Percentiles rank a stretch among this genome's conserved stretches.
phyloP scores from a whole-genome alignment of 2,888 invertebrate genomes.

The Agriotes lineatus region DNA sequence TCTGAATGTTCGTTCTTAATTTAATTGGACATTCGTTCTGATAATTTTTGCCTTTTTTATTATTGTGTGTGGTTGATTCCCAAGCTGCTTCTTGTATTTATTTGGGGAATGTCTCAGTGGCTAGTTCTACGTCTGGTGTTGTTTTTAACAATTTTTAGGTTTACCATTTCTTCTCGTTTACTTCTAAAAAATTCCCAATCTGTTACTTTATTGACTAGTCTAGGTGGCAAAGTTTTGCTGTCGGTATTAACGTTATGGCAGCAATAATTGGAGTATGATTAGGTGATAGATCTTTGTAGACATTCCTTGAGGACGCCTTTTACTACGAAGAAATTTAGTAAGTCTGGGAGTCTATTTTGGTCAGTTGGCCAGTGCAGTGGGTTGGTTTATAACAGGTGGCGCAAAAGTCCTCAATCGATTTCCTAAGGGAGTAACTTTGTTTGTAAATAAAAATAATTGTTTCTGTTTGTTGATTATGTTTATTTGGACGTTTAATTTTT shows the following conservation, averaged over 20 bases:
- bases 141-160: conserved; percentile 1
- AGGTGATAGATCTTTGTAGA: conserved; percentile 35
- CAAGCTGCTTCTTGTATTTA: conserved; percentile 15
- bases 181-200: conserved; percentile 5
- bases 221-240: neutral
- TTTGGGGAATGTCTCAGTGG: neutral
- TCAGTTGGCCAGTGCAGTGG: neutral
- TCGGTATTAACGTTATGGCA: conserved; percentile 5
- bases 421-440: too few species aligned
- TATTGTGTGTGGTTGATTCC: conserved; percentile 3
- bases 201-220: conserved; percentile 4
- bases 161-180: neutral
- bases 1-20: too few species aligned
- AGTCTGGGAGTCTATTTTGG: neutral
- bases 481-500: too few species aligned
- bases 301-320: conserved; percentile 15
- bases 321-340: neutral
- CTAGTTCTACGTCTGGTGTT: conserved; percentile 3
- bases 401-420: too few species aligned
- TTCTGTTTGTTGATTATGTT: too few species aligned
- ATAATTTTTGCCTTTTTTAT: neutral
- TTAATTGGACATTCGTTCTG: neutral
- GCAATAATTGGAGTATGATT: conserved; percentile 30
- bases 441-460: too few species aligned
- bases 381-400: too few species aligned